Base-by-base conservation (phyloP, 2,888 invertebrate genomes). In the Drosophila falleni region DNA sequence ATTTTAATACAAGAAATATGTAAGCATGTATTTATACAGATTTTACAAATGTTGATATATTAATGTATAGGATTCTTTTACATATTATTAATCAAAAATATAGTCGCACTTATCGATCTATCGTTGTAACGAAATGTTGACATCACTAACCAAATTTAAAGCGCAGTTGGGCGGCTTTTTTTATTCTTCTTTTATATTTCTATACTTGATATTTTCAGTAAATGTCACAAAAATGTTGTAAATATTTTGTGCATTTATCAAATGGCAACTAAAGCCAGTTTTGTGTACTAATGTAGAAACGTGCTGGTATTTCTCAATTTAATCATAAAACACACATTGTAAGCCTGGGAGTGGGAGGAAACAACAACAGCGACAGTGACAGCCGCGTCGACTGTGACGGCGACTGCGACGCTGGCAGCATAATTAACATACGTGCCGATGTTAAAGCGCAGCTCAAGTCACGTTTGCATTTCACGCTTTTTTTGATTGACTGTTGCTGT, bases 391-490 rank as follows among this genome's bases (percentile, higher is more conserved):
- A 29, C 15, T 39, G 19, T 19, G 37, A 19, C 16, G 26, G 15
- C 39, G 13, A 26, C 70, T 8, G 67, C 51, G 58, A 70, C 62
- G 65, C 61, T 62, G 72, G 71, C 74, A 89, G 78, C 83, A 86
- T 80, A 82, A 81, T 82, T 81, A 86, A 56, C 63, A 74, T 91
- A 91, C 91, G 91, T 91, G 91, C 82, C 80, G 82, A 87, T 90
- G 89, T 78, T 77, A 59, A 80, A 86, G 89, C 89, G 76, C 76
- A 87, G 82, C 76, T 66, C 77, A 81, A 87, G 90, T 91, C 91
- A 91, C 91, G 91, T 91, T 91, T 90, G 53, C 63, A 65, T 71
- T 80, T 80, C 73, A 74, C 76, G 83, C 86, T 76, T 65, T 37
- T 55, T 55, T 75, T 78, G 76, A 75, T 76, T 74, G 66, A 68